A percentile compares a stretch with the other conserved stretches of the same genome.
Evolutionary conservation across 2,888 invertebrate genomes (phyloP).

Genomic region (Drepana falcataria): DNA sequence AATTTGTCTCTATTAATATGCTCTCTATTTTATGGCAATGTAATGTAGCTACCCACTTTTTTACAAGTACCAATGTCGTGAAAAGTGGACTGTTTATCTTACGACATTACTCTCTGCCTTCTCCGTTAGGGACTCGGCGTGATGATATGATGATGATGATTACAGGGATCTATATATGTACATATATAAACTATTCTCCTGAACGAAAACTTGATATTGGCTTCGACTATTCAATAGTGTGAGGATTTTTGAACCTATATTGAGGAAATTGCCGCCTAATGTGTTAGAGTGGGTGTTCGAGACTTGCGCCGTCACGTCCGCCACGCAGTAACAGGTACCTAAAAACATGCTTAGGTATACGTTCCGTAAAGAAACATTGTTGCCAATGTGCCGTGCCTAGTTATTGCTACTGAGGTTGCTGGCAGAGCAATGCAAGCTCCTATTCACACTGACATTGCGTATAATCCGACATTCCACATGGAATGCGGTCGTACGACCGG

Average conservation of each 20-base stretch:
- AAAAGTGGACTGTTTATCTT: too few species aligned
- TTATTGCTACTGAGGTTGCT: constrained; percentile 25
- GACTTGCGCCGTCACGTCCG: constrained; percentile 44
- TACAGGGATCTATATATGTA: too few species aligned
- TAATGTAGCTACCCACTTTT: not conserved
- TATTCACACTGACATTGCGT: constrained; percentile 76
- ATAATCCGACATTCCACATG: constrained; percentile 74
- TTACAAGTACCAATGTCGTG: not conserved
- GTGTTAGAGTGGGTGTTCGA: constrained; percentile 20
- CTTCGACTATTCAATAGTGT: too few species aligned
- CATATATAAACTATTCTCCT: too few species aligned
- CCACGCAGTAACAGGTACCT: constrained; percentile 15
- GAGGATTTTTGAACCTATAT: too few species aligned
- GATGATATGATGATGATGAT: too few species aligned
- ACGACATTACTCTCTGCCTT: too few species aligned
- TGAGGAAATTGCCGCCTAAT: not conserved
- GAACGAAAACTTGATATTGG: too few species aligned
- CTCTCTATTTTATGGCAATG: not conserved
- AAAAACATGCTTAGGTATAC: constrained; percentile 1
- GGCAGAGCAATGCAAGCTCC: constrained; percentile 39
- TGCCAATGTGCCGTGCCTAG: constrained; percentile 37
- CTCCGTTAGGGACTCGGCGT: too few species aligned
- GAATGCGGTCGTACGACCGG: constrained; percentile 74
- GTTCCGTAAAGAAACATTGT: constrained; percentile 24
- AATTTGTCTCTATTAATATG: not conserved